phyloP scores from a whole-genome alignment of 2,888 invertebrate species.

The Macaria liturata region DNA sequence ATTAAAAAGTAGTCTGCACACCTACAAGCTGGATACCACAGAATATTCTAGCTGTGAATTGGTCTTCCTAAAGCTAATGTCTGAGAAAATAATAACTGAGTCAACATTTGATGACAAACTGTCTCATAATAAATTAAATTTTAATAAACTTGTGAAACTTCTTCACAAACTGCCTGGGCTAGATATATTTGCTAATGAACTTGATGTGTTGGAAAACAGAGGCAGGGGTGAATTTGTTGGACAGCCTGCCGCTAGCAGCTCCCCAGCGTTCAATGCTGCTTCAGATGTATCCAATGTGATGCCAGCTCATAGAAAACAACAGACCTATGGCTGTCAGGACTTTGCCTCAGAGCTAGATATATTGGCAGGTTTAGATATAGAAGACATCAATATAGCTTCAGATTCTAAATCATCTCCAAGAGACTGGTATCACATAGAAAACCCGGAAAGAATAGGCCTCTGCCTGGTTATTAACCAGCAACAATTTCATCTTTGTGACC shows the following conservation, averaged over 20 bases:
- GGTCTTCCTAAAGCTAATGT: slow-evolving; percentile 65
- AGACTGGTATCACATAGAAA: slow-evolving; percentile 61
- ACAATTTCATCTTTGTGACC: slow-evolving; percentile 63
- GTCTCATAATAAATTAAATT: slow-evolving; percentile 39
- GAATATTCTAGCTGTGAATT: slow-evolving; percentile 66
- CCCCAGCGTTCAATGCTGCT: slow-evolving; percentile 19
- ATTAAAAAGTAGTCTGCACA: slow-evolving; percentile 58
- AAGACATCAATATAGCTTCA: slow-evolving; percentile 51
- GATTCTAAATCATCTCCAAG: slow-evolving; percentile 47
- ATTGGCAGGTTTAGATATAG: slow-evolving; percentile 44
- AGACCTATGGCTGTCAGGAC: slow-evolving; percentile 35
- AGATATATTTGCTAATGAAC: slow-evolving; percentile 46
- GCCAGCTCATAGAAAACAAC: slow-evolving; percentile 15
- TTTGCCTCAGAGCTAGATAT: slow-evolving; percentile 51
- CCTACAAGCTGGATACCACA: slow-evolving; percentile 55
- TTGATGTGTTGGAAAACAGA: slow-evolving; percentile 51
- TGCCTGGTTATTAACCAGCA: slow-evolving; percentile 75
- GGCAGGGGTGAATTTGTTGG: slow-evolving; percentile 38
- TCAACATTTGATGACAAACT: slow-evolving; percentile 39
- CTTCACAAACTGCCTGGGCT: slow-evolving; percentile 57
- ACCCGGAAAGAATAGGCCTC: slow-evolving; percentile 60
- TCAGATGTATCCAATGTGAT: slow-evolving; percentile 13
- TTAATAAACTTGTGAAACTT: slow-evolving; percentile 57
- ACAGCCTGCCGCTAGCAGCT: slow-evolving; percentile 31
- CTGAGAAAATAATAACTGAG: slow-evolving; percentile 59